These are phyloP conservation scores for Eubasilissa regina DNA, from an alignment of 1,140 invertebrate genomes.

Conservation along the genomic window DNA sequence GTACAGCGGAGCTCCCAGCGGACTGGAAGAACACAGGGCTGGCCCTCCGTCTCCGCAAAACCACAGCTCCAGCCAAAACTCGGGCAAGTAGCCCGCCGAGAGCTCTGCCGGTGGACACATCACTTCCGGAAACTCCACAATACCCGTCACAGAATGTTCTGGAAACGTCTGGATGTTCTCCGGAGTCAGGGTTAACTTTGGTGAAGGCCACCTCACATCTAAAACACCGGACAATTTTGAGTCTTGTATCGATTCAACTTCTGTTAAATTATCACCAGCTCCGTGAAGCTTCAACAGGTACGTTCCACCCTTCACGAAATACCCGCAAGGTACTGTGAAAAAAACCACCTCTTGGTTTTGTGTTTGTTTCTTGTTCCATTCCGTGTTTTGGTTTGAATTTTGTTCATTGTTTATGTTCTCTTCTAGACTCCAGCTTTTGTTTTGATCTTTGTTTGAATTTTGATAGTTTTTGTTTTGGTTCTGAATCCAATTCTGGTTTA, in stretches of 20 bases:
- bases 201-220: conserved; percentile 85
- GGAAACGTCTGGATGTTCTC: conserved; percentile 86
- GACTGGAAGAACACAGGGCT: conserved; percentile 66
- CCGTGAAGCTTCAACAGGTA: conserved; percentile 50
- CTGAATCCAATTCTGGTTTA: conserved; percentile 21
- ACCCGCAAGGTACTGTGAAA: conserved; percentile 79
- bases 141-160: conserved; percentile 79
- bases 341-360: conserved; percentile 59
- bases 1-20: conserved; percentile 67
- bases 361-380: conserved; percentile 23
- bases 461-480: conserved; percentile 12
- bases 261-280: conserved; percentile 49
- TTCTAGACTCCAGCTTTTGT: conserved; percentile 57
- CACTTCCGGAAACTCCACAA: conserved; percentile 80
- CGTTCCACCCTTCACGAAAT: conserved; percentile 78
- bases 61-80: conserved; percentile 82
- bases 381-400: conserved; percentile 27
- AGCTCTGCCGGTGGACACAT: conserved; percentile 74
- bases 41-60: conserved; percentile 81
- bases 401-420: neutral
- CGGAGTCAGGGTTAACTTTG: conserved; percentile 79
- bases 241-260: conserved; percentile 53
- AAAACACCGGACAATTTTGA: conserved; percentile 71
- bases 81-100: conserved; percentile 75
- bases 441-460: conserved; percentile 2